Evolutionary conservation across 2,113 vertebrate species (phyloP), one percentile per base, ranked within the genome.

Genomic region (Motacilla alba): DNA sequence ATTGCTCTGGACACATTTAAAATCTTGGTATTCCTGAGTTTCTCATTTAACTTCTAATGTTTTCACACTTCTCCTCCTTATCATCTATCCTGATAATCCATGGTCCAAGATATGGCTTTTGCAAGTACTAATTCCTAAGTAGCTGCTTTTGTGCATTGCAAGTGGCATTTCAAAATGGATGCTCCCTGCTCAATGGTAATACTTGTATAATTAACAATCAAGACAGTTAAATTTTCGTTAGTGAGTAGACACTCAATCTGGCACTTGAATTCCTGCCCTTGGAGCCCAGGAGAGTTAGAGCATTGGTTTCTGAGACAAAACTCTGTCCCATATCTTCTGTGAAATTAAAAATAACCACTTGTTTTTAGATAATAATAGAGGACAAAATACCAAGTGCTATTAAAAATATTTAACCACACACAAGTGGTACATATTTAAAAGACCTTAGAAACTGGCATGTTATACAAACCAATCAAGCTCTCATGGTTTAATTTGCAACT

Each of bases 321-420:
- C 24, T 75, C n/a, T 49, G 44, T 30, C 81, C 77, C 62, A 69
- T 76, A 93, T 87, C 56, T 87, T 95, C 93, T 31, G 10, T 58
- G 23, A 63, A 82, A 93, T 93, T 95, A 91, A 92, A 92, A 92
- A 91, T 60, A 87, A 82, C 62, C 66, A 85, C 58, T 73, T 64
- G 41, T 26, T 82, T 92, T 91, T 66, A 75, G 70, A 76, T 78
- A 84, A 84, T 68, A 90, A 75, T 18, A 82, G 67, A 94, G 75
- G 87, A 93, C 87, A 93, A 95, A 95, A 76, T 55, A 93, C 30
- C 43, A 67, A 94, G 46, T 63, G 50, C 33, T 83, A 44, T 31
- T 74, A 63, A 69, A 91, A 89, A 79, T 83, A 85, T 67, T 87
- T 93, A 93, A 83, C 58, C 63, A 83, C 46, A 85, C 23, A 77